A percentile compares a stretch with the other conserved stretches of the same genome.
Evolutionary conservation across 1,140 invertebrate species (phyloP).

Genomic region (Drosophila neocordata): DNA sequence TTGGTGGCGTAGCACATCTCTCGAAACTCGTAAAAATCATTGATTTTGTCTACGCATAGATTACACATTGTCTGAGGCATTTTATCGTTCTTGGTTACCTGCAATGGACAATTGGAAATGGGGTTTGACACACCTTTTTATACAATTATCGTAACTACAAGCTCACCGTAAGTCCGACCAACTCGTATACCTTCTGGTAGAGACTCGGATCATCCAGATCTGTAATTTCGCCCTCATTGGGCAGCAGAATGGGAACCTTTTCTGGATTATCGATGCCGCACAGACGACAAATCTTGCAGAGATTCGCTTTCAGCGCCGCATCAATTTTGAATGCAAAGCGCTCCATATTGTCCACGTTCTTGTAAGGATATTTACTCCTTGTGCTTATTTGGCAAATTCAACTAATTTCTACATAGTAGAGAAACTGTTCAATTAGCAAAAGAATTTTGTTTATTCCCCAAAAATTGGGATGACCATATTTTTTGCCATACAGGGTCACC

Average conservation of each 20-base stretch:
- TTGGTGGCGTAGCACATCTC: conserved; percentile 85
- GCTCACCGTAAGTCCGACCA: conserved; percentile 69
- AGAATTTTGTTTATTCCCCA: conserved; percentile 11
- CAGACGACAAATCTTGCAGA: conserved; percentile 80
- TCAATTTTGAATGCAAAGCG: conserved; percentile 82
- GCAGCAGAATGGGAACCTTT: conserved; percentile 63
- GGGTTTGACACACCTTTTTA: background rate
- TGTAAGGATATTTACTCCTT: background rate
- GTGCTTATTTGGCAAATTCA: background rate
- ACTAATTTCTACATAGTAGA: conserved; percentile 39
- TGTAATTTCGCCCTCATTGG: conserved; percentile 37
- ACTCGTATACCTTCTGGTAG: conserved; percentile 65
- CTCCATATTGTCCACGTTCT: conserved; percentile 56
- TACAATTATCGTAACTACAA: background rate
- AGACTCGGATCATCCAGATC: conserved; percentile 72
- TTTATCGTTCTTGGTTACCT: conserved; percentile 84
- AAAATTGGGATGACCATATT: background rate
- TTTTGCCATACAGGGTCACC: background rate
- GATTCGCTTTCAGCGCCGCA: conserved; percentile 68
- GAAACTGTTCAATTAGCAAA: background rate
- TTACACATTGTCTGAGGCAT: conserved; percentile 86
- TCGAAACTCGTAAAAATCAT: conserved; percentile 85
- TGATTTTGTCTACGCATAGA: conserved; percentile 85
- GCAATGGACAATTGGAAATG: conserved; percentile 34
- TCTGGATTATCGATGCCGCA: conserved; percentile 81